Percentiles rank a stretch among this genome's conserved stretches.
Conservation (phyloP, 2,888 invertebrate genomes). For the Cecidostiba fungosa region DNA sequence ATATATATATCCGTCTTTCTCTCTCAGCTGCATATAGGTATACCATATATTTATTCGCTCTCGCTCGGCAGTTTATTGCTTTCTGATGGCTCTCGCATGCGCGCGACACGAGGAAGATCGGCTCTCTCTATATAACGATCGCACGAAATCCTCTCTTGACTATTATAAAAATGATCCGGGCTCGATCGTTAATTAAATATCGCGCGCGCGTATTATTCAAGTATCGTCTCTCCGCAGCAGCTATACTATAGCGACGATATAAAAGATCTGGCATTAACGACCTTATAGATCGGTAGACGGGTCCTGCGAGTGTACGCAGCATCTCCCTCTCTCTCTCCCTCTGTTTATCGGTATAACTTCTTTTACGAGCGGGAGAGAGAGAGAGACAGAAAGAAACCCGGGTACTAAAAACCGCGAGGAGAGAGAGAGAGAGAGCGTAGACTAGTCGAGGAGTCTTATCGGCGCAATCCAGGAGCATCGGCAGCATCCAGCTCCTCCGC, state of each 20-base stretch:
- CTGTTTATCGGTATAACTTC: constrained; percentile 66
- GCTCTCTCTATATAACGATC: constrained; percentile 23
- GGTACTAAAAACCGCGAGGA: constrained; percentile 58
- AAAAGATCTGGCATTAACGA: constrained; percentile 60
- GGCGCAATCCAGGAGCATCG: constrained; percentile 55
- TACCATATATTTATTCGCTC: background rate
- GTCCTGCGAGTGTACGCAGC: constrained; percentile 24
- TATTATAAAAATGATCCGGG: constrained; percentile 46
- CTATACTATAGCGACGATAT: constrained; percentile 24
- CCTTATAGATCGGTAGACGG: constrained; percentile 61
- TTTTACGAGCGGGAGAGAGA: constrained; percentile 65
- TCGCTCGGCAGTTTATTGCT: background rate
- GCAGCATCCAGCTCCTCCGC: constrained; percentile 22
- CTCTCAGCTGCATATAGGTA: background rate
- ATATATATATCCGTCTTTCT: background rate
- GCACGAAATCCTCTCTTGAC: constrained; percentile 15
- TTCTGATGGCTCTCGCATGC: constrained; percentile 8
- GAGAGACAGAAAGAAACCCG: background rate
- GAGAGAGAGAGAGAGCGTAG: constrained; percentile 16
- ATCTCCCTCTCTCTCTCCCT: constrained; percentile 36
- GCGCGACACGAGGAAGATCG: background rate
- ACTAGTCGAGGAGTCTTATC: constrained; percentile 61
- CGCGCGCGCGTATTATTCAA: constrained; percentile 52
- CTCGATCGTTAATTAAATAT: constrained; percentile 56
- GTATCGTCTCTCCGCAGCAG: constrained; percentile 46